Base-by-base conservation (phyloP, 2,797 vertebrate genomes). In the Pipistrellus pipistrellus region DNA sequence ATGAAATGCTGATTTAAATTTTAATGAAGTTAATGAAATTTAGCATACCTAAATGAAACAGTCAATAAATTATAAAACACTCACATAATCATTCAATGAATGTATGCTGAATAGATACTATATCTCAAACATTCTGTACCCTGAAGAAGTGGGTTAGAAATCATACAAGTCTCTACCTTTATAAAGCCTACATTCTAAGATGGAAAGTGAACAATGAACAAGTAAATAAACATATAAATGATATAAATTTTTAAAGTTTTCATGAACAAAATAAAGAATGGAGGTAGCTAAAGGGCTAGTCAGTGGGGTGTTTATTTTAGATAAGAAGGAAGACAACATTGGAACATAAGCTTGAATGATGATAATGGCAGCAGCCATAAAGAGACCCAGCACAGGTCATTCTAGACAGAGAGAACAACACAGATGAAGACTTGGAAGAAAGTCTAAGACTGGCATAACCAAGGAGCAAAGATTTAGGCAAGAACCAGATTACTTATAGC, bases 31-130 rank as follows among this genome's bases (percentile, higher is more conserved):
- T 68, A 68, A 73, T 85, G 32, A 94, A 81, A 53, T 72, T 76
- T 75, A 76, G 51, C 23, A 51, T 5, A 66, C 35, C 23, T 85
- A 82, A 91, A 59, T 48, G 8, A 7, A 88, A 64, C 6, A 53
- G 18, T 8, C 20, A 85, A 91, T 51, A 80, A 87, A 80, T 55
- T 88, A 68, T 59, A 84, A 62, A 80, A 44, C 35, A 78, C 27
- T 89, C 21, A 55, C 73, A 48, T 59, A 82, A 55, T 86, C 38
- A 41, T 14, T 80, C 41, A 76, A 62, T 92, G 90, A 87, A 72
- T 72, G 82, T 18, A 85, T 55, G 25, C 3, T 93, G 53, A 55
- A 4, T 38, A 14, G 8, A 21, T 44, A n/a, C 9, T 55, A 35
- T 57, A 12, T 21, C 18, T 32, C 51, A 68, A 12, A 7, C 15